Conservation (phyloP, 2,113 vertebrate genomes). For the Haemorhous mexicanus region DNA sequence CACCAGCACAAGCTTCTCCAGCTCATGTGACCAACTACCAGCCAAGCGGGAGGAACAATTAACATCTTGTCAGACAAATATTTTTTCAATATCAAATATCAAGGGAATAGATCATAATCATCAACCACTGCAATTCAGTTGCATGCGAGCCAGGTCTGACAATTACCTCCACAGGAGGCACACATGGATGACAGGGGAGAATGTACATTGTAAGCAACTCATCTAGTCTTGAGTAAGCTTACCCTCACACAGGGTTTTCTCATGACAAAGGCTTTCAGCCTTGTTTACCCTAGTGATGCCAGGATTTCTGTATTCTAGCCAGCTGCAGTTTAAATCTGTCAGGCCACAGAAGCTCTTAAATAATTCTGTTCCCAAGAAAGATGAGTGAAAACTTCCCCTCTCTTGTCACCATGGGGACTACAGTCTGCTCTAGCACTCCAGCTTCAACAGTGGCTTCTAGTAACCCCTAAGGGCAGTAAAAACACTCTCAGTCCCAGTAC, state of each 20-base stretch:
- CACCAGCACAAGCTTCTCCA: not conserved
- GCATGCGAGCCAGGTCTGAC: not conserved
- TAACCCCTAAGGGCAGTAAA: not conserved
- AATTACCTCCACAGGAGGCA: slow-evolving; percentile 43
- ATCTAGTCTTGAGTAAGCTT: not conserved
- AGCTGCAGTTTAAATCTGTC: not conserved
- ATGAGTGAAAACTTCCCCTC: not conserved
- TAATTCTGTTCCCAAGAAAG: not conserved
- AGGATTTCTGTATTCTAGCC: not conserved
- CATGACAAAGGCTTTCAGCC: not conserved
- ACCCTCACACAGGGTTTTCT: not conserved
- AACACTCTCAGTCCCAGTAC: not conserved
- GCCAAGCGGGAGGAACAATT: not conserved
- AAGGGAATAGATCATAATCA: not conserved
- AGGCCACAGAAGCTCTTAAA: not conserved
- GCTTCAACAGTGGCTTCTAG: not conserved
- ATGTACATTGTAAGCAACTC: not conserved
- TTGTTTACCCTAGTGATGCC: not conserved
- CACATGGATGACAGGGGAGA: not conserved
- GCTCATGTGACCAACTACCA: not conserved
- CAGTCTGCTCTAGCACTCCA: slow-evolving; percentile 22
- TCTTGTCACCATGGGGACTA: slow-evolving; percentile 47
- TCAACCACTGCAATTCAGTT: not conserved
- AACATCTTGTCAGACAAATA: not conserved
- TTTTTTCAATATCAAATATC: slow-evolving; percentile 1